Conservation (phyloP, 2,113 vertebrate genomes). For the Pseudopipra pipra region DNA sequence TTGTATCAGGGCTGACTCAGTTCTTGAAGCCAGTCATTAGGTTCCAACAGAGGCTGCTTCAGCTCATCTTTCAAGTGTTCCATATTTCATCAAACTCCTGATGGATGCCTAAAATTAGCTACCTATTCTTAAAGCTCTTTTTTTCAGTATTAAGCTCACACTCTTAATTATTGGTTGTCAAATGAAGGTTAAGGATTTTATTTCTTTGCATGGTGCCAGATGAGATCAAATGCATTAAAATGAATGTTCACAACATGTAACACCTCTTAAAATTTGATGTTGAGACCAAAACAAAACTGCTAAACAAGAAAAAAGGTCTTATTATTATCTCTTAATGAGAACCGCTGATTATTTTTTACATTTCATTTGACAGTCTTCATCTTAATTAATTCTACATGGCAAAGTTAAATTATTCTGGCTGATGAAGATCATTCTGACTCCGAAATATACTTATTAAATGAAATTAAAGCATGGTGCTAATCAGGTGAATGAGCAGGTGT, state of each 20-base stretch:
- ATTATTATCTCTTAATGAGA: constrained; percentile 48
- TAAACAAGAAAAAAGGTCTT: neutral
- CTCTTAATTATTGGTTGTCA: constrained; percentile 22
- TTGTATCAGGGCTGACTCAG: neutral
- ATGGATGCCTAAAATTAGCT: neutral
- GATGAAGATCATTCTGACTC: constrained; percentile 36
- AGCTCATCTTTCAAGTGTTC: neutral
- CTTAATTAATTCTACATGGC: constrained; percentile 25
- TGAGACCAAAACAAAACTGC: constrained; percentile 17
- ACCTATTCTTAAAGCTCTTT: neutral
- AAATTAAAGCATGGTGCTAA: constrained; percentile 45
- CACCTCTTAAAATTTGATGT: constrained; percentile 14
- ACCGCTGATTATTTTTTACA: constrained; percentile 46
- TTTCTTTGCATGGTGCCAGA: constrained; percentile 8
- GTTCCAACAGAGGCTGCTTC: neutral
- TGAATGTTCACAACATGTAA: neutral
- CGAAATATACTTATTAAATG: constrained; percentile 4
- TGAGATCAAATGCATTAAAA: constrained; percentile 22
- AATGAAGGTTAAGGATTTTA: constrained; percentile 16
- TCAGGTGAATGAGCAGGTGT: neutral
- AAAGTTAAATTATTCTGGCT: constrained; percentile 33
- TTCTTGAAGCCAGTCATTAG: neutral
- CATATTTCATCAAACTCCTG: neutral
- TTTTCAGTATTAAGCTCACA: neutral
- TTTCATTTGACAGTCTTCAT: constrained; percentile 33